Conservation (phyloP, 2,113 vertebrate genomes). For the Ailurus styani region DNA sequence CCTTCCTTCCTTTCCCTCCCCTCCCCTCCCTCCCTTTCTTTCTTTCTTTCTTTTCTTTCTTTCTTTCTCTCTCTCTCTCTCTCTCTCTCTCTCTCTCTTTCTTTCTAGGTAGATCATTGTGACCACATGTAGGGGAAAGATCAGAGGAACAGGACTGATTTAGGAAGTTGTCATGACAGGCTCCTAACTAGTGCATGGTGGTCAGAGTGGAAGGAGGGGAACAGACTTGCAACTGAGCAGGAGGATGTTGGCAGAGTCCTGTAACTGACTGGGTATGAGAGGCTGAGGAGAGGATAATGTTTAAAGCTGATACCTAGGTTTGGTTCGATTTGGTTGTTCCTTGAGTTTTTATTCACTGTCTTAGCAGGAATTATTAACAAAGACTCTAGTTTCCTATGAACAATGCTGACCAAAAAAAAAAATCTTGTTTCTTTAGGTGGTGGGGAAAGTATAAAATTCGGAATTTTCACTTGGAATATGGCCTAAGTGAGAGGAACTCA, state of each 20-base stretch:
- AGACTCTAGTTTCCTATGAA: constrained; percentile 2
- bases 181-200: not conserved
- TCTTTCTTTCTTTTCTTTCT: too few species aligned
- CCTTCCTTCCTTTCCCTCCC: accelerated
- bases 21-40: too few species aligned
- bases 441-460: not conserved
- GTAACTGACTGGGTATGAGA: not conserved
- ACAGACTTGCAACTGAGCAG: not conserved
- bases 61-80: too few species aligned
- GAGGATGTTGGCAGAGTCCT: not conserved
- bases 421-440: not conserved
- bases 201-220: not conserved
- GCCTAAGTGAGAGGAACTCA: not conserved
- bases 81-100: not conserved
- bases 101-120: not conserved
- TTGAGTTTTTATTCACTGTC: constrained; percentile 22
- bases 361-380: not conserved
- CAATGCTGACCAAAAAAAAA: not conserved
- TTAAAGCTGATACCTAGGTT: not conserved
- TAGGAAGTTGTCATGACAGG: not conserved
- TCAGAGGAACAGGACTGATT: not conserved
- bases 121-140: not conserved
- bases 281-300: not conserved
- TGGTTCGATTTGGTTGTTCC: not conserved
- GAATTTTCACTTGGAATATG: not conserved